Evolutionary conservation across 2,888 invertebrate genomes (phyloP), one percentile per base, ranked within the genome.

Genomic region (Digitonthophagus gazella): DNA sequence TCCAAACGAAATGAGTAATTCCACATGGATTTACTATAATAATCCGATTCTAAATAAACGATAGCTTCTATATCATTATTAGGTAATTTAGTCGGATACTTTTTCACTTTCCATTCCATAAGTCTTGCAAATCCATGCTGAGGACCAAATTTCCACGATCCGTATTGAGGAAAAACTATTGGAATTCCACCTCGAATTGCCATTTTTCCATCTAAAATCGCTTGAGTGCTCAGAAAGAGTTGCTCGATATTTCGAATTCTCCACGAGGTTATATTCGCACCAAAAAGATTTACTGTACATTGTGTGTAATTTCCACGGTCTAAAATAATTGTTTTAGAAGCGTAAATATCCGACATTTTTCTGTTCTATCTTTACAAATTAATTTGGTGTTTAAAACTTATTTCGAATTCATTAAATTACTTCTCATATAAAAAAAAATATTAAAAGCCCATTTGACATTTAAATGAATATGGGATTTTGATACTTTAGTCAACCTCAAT

Each of bases 201-300:
- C 11, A 63, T 55, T 19, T 69, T 68, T 15, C 64, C 65, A 58
- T 74, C 72, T 16, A 70, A 72, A 8, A 67, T 15, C 3, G 74
- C 68, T 44, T 55, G 66, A 57, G 69, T 68, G 55, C 70, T 72
- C 1, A 72, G 69, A 56, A 74, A 75, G 1, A 76, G 64, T 69
- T 75, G 76, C 64, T 76, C 75, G n/a, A 70, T 20, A 11, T 74
- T 69, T 11, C 68, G 67, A 15, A 76, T 64, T 55, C 71, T 67
- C 76, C 76, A 76, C 5, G 76, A 76, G 5, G 69, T 71, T 1
- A 76, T 69, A 5, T 72, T 75, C 15, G 74, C 76, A 14, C 76
- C 76, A 14, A 71, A 68, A 18, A 74, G 65, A 66, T 75, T 73
- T 2, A 76, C 64, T 1, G 73, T 72, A 58, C 76, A 76, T 22